Base-by-base conservation (phyloP, 2,113 vertebrate genomes). In the Cephalopterus ornatus region DNA sequence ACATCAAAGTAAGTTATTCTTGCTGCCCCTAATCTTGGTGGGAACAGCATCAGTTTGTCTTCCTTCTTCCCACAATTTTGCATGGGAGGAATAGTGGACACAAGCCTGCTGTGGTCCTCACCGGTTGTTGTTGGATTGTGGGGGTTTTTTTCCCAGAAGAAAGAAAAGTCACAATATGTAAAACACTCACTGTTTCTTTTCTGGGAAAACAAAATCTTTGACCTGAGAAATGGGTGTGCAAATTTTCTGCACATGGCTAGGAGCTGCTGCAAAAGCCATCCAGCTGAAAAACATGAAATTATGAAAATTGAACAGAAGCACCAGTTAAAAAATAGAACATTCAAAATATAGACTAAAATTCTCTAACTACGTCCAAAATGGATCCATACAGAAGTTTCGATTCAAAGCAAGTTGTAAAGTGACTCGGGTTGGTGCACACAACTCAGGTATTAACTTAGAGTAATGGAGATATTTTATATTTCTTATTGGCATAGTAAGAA, bases 1-100 rank as follows among this genome's bases (percentile, higher is more conserved):
- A 85, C 88, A 95, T 85, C 84, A 92, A 93, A 95, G 88, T 47
- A 79, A 92, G 91, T 91, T 68, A 94, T 93, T 96, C 84, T 86
- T 85, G 44, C 55, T 83, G 58, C 26, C 23, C 79, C 32, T 95
- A 91, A 95, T 96, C 95, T 86, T 90, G 88, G 95, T 96, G 96
- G 86, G 93, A 96, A 65, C 73, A 85, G 62, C 30, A 73, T 20
- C 44, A 67, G 13, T 89, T 77, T 88, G 23, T 46, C 58, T 68
- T 67, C 82, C n/a, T 82, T 92, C 65, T 95, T 90, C 74, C 73
- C 79, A 92, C 46, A 76, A 3, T 14, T 85, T 68, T 44, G n/a
- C 46, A 75, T 6, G 62, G 49, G 26, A 82, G 49, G 42, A 78
- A 84, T 5, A 79, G n/a, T 9, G 53, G 21, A 39, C 53, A 35